phyloP scores from a whole-genome alignment of 2,113 vertebrate species.

The Burhinus bistriatus region DNA sequence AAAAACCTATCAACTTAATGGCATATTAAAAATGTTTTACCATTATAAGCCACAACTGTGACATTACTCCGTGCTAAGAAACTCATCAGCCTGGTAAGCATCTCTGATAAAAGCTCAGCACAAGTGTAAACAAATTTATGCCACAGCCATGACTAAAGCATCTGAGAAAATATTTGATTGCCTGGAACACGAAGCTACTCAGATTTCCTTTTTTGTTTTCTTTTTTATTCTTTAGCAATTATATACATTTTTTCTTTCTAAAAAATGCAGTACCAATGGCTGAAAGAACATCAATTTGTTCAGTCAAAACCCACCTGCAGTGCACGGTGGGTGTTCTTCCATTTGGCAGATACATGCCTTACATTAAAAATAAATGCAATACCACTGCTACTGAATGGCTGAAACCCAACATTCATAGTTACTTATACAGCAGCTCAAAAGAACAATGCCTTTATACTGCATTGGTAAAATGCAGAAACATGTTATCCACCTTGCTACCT shows the following conservation, averaged over 20 bases:
- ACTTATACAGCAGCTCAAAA: background rate
- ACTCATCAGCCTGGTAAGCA: background rate
- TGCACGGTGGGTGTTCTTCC: background rate
- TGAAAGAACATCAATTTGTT: background rate
- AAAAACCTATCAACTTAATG: background rate
- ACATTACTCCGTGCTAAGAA: background rate
- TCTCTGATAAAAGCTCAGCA: background rate
- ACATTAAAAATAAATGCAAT: constrained; percentile 6
- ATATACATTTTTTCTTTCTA: background rate
- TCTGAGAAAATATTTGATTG: background rate
- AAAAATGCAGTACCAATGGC: background rate
- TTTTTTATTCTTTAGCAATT: background rate
- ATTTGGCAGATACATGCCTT: background rate
- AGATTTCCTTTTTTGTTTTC: background rate
- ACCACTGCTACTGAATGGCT: background rate
- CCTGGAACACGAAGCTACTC: background rate
- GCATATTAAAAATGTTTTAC: background rate
- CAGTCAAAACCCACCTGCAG: background rate
- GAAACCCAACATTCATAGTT: background rate
- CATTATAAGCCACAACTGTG: background rate
- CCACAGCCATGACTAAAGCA: background rate
- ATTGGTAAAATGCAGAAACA: background rate
- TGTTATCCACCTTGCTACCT: background rate
- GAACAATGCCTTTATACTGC: background rate
- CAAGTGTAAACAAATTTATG: background rate